Base-by-base conservation (phyloP, 2,888 invertebrate species). In the Camponotus fellah region DNA sequence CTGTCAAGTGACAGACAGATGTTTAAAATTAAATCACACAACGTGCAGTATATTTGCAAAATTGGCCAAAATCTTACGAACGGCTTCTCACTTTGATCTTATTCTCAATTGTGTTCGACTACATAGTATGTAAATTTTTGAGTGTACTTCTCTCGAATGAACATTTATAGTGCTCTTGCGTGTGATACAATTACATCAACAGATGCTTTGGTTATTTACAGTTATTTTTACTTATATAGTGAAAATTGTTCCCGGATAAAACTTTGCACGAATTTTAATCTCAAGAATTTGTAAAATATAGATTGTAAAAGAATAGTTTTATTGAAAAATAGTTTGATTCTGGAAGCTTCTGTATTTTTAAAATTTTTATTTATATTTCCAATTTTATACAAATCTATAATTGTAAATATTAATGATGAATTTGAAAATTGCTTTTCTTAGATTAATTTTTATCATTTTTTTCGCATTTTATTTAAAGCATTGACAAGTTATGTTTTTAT, bases 201-300 rank as follows among this genome's bases (percentile, higher is more conserved):
- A 92, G 93, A 91, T 92, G 93, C 66, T 93, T 93, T 62, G 37
- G 68, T 86, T 86, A 43, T 14, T 32, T 4, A 9, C 37, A 37
- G 49, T 49, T 14, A 32, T 2, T 40, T 56, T 49, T 14, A 32
- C 26, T 40, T 56, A 3, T 26, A 2, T 49, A 34, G 69, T 77
- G 77, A 77, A 77, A 77, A 56, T 77, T n/a, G 5, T 40, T 34
- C 2, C 26, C 9, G 58, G 21, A 26, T 79, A 56, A 58, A 79
- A 79, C n/a, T 76, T 37, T 26, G 2, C 26, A 26, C 26, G 26
- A 26, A 26, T 26, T 26, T 26, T 21, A 62, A 5, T 40, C 12
- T 6, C 77, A n/a, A 56, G 5, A 3, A n/a, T n/a, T 6, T 56
- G 4, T 8, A 49, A 37, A 76, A 75, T 37, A 17, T 17, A 2